Percentiles rank a stretch among this genome's conserved stretches.
Conservation (phyloP, 2,888 invertebrate species). For the Hemistola chrysoprasaria region DNA sequence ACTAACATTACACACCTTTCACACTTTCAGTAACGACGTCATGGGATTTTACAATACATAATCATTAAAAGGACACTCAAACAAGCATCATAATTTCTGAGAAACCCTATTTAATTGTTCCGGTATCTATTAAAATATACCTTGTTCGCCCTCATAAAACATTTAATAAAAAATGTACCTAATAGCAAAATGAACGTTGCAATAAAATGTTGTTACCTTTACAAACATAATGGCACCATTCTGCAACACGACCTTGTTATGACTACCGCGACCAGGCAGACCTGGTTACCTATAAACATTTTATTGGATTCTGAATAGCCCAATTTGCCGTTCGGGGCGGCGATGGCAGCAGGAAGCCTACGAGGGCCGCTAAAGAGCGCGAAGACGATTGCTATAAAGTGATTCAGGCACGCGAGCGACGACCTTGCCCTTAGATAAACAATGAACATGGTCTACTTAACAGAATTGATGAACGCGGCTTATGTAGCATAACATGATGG, state of each 20-base stretch:
- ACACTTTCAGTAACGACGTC: constrained; percentile 21
- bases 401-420: constrained; percentile 52
- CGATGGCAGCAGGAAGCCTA: constrained; percentile 14
- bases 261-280: constrained; percentile 14
- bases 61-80: no score
- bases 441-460: constrained; percentile 33
- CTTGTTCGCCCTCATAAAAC: no score
- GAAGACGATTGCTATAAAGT: constrained; percentile 47
- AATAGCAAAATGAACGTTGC: not conserved
- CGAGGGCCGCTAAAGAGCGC: constrained; percentile 42
- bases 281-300: constrained; percentile 32
- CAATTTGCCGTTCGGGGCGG: constrained; percentile 30
- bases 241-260: constrained; percentile 28
- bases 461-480: constrained; percentile 30
- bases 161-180: no score
- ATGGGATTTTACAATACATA: constrained; percentile 23
- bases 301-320: constrained; percentile 32
- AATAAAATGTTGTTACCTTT: not conserved
- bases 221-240: constrained; percentile 10
- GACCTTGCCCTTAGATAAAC: constrained; percentile 68
- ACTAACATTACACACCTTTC: no score
- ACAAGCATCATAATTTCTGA: no score
- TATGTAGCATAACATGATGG: constrained; percentile 36
- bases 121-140: no score
- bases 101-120: no score